phyloP scores from a whole-genome alignment of 2,888 invertebrate genomes.

The Terebella lapidaria region DNA sequence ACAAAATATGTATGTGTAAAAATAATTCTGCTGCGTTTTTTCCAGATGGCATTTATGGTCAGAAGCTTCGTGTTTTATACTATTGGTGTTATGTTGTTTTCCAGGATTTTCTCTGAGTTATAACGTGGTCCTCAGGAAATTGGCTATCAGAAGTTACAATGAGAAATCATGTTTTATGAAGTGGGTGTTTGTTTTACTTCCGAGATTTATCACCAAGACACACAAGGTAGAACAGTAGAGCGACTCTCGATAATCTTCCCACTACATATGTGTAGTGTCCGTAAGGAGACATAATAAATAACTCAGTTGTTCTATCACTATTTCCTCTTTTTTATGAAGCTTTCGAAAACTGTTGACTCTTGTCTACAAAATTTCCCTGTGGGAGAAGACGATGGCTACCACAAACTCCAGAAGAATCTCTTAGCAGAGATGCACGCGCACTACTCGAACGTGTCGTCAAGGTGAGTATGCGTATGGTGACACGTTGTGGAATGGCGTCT shows the following conservation, averaged over 20 bases:
- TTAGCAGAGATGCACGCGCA: conserved; percentile 81
- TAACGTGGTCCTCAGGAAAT: no score
- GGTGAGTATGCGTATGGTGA: conserved; percentile 81
- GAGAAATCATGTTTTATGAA: no score
- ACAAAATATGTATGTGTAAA: conserved; percentile 24
- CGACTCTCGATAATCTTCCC: no score
- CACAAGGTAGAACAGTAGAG: no score
- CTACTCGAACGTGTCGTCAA: conserved; percentile 84
- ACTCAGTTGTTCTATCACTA: conserved; percentile 21
- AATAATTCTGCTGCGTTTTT: not conserved
- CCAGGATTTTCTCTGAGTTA: no score
- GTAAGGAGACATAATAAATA: no score
- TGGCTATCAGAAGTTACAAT: no score
- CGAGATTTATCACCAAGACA: no score
- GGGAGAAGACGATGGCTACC: conserved; percentile 31
- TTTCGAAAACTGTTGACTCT: conserved; percentile 16
- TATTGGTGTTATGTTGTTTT: no score
- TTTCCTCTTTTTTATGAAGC: conserved; percentile 14
- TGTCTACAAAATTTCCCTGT: conserved; percentile 22
- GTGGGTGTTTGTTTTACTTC: no score
- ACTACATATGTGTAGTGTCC: no score
- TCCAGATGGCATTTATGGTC: not conserved
- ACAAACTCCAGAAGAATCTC: conserved; percentile 63
- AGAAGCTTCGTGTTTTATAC: no score
- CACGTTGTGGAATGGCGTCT: conserved; percentile 84